Evolutionary conservation across 2,888 invertebrate genomes (phyloP), one percentile per base, ranked within the genome.

Genomic region (Thymelicus acteon): DNA sequence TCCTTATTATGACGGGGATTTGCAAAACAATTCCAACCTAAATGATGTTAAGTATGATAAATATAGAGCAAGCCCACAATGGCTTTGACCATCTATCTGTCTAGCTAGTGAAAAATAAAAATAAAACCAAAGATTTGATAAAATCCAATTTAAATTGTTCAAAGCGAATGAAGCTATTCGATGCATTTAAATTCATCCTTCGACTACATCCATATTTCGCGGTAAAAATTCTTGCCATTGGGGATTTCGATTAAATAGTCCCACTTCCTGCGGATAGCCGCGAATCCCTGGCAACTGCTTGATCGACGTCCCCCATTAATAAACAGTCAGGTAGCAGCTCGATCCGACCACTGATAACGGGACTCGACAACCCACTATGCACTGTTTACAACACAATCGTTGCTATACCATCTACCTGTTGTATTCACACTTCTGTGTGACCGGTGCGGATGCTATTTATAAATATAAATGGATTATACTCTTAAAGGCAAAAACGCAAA

Each of bases 281-380:
- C 61, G 44, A 68, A 54, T 68, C 68, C 62, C 62, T 37, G 54
- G 68, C 54, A 62, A 49, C 31, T 31, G 49, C 15, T 57, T 62
- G 47, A 57, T 69, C 68, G 68, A 57, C 68, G 62, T 61, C 57
- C 48, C 44, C 68, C 68, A 69, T 69, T 48, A 62, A 69, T 69
- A 69, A 69, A 62, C 62, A 69, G 68, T 19, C 68, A 62, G 61
- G 54, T 61, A 48, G 54, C 62, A 62, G 15, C 52, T 62, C 57
- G 57, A 69, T 62, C 47, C 57, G 62, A 62, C 37, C 13, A 44
- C 68, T 13, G 68, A 68, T 69, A 63, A 63, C 69, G 69, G 69
- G 62, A 58, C 57, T 44, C 48, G 31, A 58, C 63, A 24, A 47
- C 39, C 31, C 58, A 49, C 58, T 57, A 44, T 44, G 48, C 31